These are phyloP conservation scores for Subanguina moxae DNA, from an alignment of 1,140 invertebrate species.

Conservation along the genomic window DNA sequence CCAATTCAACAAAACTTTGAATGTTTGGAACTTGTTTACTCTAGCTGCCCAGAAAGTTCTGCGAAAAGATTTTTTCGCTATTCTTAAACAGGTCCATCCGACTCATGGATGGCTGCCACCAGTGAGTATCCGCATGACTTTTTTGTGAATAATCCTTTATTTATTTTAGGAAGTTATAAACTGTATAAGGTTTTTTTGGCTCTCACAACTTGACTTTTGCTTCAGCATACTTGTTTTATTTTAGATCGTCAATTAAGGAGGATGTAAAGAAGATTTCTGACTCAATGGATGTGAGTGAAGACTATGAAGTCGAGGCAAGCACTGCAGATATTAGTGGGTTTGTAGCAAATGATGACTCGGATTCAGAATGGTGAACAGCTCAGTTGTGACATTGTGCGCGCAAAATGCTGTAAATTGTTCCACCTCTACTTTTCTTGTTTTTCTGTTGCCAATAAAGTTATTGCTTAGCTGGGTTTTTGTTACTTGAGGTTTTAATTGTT, in stretches of 20 bases:
- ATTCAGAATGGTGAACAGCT: not conserved
- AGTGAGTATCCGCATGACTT: slow-evolving; percentile 23
- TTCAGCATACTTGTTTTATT: slow-evolving; percentile 19
- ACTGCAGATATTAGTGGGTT: not conserved
- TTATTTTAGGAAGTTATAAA: slow-evolving; percentile 9
- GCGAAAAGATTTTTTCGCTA: slow-evolving; percentile 14
- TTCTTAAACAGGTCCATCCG: slow-evolving; percentile 18
- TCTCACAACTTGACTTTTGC: not conserved
- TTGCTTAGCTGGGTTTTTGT: no score
- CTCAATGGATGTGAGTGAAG: slow-evolving; percentile 11
- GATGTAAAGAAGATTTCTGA: slow-evolving; percentile 45
- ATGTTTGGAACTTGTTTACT: no score
- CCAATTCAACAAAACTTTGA: no score
- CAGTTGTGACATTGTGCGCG: not conserved
- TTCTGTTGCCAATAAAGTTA: not conserved
- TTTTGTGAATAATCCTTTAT: slow-evolving; percentile 4
- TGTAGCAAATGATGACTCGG: not conserved
- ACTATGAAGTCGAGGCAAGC: not conserved
- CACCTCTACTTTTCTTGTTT: no score
- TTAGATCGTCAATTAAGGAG: slow-evolving; percentile 50
- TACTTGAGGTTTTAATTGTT: no score
- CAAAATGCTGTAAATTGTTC: not conserved
- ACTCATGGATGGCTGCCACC: slow-evolving; percentile 48
- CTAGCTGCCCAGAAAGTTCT: slow-evolving; percentile 39
- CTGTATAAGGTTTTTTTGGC: not conserved